These are phyloP conservation scores for Acanthacorydalis orientalis DNA, from an alignment of 2,888 invertebrate species.

Conservation along the genomic window DNA sequence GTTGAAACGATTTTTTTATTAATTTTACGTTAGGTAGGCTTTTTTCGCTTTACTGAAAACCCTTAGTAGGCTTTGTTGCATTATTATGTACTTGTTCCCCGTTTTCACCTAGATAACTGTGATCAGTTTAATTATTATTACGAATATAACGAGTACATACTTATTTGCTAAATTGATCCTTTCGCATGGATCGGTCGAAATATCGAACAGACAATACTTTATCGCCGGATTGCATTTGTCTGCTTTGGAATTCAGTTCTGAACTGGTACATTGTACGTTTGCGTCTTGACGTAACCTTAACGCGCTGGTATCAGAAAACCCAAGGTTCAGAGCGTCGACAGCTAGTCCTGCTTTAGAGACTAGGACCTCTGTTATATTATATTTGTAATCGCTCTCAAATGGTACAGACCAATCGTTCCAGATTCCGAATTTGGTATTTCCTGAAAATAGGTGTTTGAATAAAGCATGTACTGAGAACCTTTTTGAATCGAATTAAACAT, in stretches of 20 bases:
- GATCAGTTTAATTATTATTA: no score
- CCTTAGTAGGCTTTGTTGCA: no score
- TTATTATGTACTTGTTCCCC: no score
- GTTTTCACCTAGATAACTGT: no score
- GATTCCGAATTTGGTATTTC: constrained; percentile 51
- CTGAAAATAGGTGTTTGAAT: constrained; percentile 21
- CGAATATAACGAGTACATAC: constrained; percentile 16
- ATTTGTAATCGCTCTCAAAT: constrained; percentile 38
- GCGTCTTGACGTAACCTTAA: constrained; percentile 29
- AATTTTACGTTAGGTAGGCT: no score
- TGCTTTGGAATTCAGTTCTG: constrained; percentile 14
- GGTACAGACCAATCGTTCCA: constrained; percentile 78
- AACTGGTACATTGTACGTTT: constrained; percentile 33
- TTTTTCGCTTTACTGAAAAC: no score
- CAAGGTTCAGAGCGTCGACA: constrained; percentile 30
- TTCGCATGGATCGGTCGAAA: constrained; percentile 68
- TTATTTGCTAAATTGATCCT: constrained; percentile 43
- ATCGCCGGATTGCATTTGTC: constrained; percentile 37
- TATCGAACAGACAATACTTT: constrained; percentile 57
- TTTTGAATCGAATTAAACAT: no score
- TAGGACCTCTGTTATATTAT: constrained; percentile 35
- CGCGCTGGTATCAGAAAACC: constrained; percentile 32
- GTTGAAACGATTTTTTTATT: no score
- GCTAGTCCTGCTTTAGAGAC: constrained; percentile 36
- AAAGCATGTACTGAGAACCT: no score